Conservation (phyloP, 2,888 invertebrate genomes). For the Blastobasis lacticolella region DNA sequence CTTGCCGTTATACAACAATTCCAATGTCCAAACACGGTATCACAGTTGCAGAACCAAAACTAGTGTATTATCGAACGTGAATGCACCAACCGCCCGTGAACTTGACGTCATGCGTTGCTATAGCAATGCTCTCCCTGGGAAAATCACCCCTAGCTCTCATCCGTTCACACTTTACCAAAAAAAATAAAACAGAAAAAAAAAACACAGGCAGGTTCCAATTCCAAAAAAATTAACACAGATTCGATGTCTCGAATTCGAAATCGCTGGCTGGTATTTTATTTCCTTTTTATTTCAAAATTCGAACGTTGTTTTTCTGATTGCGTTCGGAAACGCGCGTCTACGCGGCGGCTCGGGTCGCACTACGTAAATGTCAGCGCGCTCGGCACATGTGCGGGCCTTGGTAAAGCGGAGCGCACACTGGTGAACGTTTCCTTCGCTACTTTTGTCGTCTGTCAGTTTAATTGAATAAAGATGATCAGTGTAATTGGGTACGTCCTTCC, state of each 20-base stretch:
- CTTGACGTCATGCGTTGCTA: conserved; percentile 68
- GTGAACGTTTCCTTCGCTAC: conserved; percentile 30
- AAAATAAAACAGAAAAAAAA: conserved; percentile 20
- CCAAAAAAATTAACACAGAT: too few relatives aligned
- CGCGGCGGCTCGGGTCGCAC: conserved; percentile 62
- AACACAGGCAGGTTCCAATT: not conserved
- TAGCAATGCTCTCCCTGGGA: conserved; percentile 56
- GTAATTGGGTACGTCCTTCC: too few relatives aligned
- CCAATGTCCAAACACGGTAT: conserved; percentile 3
- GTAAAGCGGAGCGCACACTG: conserved; percentile 40
- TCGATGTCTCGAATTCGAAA: not conserved
- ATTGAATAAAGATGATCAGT: too few relatives aligned
- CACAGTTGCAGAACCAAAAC: conserved; percentile 24
- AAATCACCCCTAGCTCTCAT: conserved; percentile 33
- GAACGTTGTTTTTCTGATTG: conserved; percentile 28
- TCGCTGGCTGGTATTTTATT: not conserved
- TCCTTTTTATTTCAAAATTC: conserved; percentile 23
- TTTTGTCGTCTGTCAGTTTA: too few relatives aligned
- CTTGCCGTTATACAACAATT: not conserved
- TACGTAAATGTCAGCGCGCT: conserved; percentile 69
- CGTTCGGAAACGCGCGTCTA: conserved; percentile 44
- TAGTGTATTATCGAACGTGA: conserved; percentile 57
- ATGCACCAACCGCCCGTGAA: conserved; percentile 70
- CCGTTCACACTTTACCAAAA: conserved; percentile 33
- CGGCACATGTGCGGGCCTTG: conserved; percentile 67